Base-by-base conservation (phyloP, 2,113 vertebrate genomes). In the Pao palembangensis region DNA sequence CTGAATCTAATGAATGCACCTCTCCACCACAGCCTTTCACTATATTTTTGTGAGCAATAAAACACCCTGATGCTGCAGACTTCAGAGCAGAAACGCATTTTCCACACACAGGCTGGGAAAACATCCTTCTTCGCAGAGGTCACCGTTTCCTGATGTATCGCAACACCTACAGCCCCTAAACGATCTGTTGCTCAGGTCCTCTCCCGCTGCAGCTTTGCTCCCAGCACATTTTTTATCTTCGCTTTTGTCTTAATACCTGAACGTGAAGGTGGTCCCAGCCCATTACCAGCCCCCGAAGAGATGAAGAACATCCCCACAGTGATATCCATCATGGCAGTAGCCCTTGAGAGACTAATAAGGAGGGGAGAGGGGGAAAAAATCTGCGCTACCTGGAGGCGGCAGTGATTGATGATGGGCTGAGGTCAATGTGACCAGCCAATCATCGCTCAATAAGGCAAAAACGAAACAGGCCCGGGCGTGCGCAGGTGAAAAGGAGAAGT, bases 391-490 rank as follows among this genome's bases (percentile, higher is more conserved):
- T 79, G 58, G 72, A 78, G 78, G 76, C 55, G 55, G 69, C 73
- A 57, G 58, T 86, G 83, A 90, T 82, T 71, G 79, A 89, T 88
- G 82, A 78, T 69, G 66, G 50, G 55, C 56, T 72, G 61, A 61
- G 85, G 77, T 86, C 78, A 88, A 67, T 63, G 75, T 85, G 78
- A 80, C 62, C 64, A 78, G 75, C 83, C 85, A 84, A 80, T 88
- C 82, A 78, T 71, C 76, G 77, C 84, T 90, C 83, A 84, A 84
- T 87, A 85, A 84, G 61, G 58, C 48, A 55, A 18, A 77, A 64
- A n/a, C 42, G 56, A 53, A 81, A 65, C 53, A 78, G 44, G 55
- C 62, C 62, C 25, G 28, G 57, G 68, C 51, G 17, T 49, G 10
- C 8, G 48, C 44, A 59, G 43, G 55, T 16, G 44, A 65, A 57